phyloP scores from a whole-genome alignment of 2,888 invertebrate genomes.

The Drosophila stalkeri region DNA sequence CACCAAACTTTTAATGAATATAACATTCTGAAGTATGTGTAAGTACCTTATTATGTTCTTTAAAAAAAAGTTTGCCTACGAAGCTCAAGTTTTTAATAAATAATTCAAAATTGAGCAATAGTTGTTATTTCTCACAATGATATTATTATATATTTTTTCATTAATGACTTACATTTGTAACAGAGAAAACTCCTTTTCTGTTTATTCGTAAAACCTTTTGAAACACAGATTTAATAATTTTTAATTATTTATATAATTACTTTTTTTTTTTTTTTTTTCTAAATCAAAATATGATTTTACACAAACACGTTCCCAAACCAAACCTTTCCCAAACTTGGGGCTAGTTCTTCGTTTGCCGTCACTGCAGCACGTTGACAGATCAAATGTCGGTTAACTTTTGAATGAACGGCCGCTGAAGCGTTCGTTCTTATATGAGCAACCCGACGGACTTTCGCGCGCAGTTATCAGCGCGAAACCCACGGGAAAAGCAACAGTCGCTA shows the following conservation, averaged over 20 bases:
- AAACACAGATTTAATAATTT: neutral
- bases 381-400: constrained; percentile 84
- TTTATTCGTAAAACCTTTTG: neutral
- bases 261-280: neutral
- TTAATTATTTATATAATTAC: neutral
- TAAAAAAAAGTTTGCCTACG: no score
- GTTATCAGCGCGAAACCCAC: constrained; percentile 67
- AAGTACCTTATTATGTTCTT: no score
- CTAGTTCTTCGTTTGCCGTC: constrained; percentile 26
- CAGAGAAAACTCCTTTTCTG: neutral
- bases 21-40: no score
- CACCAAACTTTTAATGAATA: no score
- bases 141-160: neutral
- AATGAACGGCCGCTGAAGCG: constrained; percentile 73
- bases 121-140: neutral
- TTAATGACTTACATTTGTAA: constrained; percentile 31
- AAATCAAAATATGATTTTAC: neutral
- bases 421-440: constrained; percentile 78
- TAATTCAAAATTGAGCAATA: neutral
- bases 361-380: constrained; percentile 79
- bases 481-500: constrained; percentile 40
- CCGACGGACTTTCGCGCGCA: constrained; percentile 47
- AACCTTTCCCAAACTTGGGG: constrained; percentile 12
- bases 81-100: no score
- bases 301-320: constrained; percentile 23